Conservation (phyloP, 1,140 invertebrate species). For the Leptinotarsa defecta region DNA sequence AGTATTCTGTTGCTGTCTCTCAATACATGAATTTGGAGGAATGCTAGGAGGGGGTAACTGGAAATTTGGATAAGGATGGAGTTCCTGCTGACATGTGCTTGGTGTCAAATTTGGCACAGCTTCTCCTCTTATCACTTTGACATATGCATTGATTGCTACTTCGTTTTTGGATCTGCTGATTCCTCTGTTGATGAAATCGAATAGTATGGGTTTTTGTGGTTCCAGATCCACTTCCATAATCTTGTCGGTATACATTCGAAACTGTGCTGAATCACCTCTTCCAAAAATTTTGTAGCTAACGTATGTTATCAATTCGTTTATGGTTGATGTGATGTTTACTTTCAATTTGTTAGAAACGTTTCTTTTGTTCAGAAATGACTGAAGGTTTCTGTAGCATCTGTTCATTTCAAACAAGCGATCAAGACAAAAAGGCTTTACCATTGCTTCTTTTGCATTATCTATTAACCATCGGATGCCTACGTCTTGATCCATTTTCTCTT, state of each 20-base stretch:
- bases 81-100: neutral
- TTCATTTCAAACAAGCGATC: neutral
- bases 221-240: neutral
- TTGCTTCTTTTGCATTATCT: neutral
- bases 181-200: neutral
- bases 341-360: slow-evolving; percentile 14
- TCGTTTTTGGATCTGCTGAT: neutral
- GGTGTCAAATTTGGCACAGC: neutral
- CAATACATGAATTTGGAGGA: neutral
- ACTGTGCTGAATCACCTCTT: neutral
- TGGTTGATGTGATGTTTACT: neutral
- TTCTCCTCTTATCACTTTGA: neutral
- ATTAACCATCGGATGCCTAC: neutral
- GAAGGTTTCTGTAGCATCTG: neutral
- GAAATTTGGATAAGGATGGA: neutral
- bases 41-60: neutral
- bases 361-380: neutral
- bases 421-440: neutral
- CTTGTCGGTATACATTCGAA: neutral
- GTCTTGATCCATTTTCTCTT: neutral
- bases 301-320: slow-evolving; percentile 8
- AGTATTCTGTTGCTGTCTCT: neutral
- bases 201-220: neutral
- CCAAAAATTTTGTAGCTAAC: slow-evolving; percentile 14
- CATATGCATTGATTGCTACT: neutral